phyloP scores from a whole-genome alignment of 2,888 invertebrate genomes.

The Panzeria rudis region DNA sequence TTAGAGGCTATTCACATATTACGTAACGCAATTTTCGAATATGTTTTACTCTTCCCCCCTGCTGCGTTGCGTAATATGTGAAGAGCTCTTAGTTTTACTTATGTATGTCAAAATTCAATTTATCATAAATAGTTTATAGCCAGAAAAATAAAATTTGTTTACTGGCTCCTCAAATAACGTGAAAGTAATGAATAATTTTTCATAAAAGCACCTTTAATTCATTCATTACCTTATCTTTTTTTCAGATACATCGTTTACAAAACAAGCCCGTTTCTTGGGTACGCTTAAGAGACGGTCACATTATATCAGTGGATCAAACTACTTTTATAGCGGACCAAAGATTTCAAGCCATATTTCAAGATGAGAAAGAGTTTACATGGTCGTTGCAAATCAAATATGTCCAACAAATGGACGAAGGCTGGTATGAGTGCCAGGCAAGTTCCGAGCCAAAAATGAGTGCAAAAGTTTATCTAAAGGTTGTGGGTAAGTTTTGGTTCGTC shows the following conservation, averaged over 20 bases:
- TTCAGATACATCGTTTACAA: constrained; percentile 80
- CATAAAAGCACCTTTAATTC: too few species aligned
- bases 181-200: too few species aligned
- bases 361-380: constrained; percentile 91
- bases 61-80: too few species aligned
- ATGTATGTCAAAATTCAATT: too few species aligned
- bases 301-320: constrained; percentile 91
- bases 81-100: too few species aligned
- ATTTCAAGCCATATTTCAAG: constrained; percentile 93
- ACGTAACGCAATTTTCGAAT: too few species aligned
- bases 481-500: constrained; percentile 87
- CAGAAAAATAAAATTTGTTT: too few species aligned
- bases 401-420: constrained; percentile 92
- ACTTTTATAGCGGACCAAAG: constrained; percentile 96
- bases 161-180: too few species aligned
- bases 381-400: constrained; percentile 95
- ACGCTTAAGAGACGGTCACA: constrained; percentile 93
- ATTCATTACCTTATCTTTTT: not conserved
- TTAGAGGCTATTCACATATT: too few species aligned
- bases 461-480: constrained; percentile 93
- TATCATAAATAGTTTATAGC: too few species aligned
- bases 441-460: constrained; percentile 97
- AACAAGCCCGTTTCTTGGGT: constrained; percentile 95
- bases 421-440: constrained; percentile 97
- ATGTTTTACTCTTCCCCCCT: too few species aligned